Conservation (phyloP, 2,797 vertebrate species). For the Amblyraja radiata region DNA sequence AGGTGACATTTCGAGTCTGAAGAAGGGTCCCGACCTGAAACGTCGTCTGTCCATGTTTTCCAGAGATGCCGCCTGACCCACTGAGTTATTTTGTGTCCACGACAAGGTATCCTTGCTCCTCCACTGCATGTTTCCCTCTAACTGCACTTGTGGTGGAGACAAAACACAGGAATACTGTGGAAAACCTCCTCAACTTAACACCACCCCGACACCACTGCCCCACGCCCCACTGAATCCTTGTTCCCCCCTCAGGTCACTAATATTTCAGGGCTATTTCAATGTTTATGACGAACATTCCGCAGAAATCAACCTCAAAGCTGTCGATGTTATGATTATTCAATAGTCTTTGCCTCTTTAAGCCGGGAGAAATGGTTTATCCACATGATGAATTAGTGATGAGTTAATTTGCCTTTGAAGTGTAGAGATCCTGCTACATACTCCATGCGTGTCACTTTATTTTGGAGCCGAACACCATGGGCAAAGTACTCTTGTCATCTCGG, state of each 20-base stretch:
- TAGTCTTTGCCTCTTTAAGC: no score
- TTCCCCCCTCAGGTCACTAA: neutral
- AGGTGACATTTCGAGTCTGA: no score
- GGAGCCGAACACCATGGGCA: neutral
- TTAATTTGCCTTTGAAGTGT: neutral
- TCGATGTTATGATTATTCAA: neutral
- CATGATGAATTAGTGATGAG: neutral
- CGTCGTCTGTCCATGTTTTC: no score
- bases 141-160: neutral
- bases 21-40: no score
- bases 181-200: neutral
- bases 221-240: neutral
- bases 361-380: neutral
- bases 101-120: no score
- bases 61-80: no score
- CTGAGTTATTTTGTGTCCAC: no score
- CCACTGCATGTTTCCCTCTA: no score
- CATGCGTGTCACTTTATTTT: neutral
- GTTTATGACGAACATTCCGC: neutral
- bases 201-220: neutral
- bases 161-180: neutral
- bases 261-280: neutral
- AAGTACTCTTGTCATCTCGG: neutral
- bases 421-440: neutral
- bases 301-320: neutral